Base-by-base conservation (phyloP, 2,797 vertebrate genomes). In the Tragelaphus eurycerus region DNA sequence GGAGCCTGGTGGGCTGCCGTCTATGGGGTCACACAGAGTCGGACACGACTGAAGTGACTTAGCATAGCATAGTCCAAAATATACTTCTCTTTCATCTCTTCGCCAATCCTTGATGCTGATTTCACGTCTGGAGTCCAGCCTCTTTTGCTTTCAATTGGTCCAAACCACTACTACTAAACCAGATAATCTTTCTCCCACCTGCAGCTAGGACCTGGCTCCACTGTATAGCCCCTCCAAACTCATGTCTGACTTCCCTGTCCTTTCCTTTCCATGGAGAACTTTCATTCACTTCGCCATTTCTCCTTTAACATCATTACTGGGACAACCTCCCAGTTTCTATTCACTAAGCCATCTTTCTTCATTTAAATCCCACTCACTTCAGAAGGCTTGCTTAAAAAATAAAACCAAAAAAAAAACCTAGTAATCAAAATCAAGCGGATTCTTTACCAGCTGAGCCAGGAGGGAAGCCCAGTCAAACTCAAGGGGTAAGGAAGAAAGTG, bases 321-420 rank as follows among this genome's bases (percentile, higher is more conserved):
- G 71, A 95, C 46, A 88, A 38, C 34, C 79, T 93, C 46, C 46
- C 57, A 55, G 23, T 76, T 92, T 90, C 62, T 64, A 81, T n/a
- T 90, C 82, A 92, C 55, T 60, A 86, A 95, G 43, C 10, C 57
- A 25, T 76, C 90, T 91, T 89, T 96, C 48, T 78, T 97, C 46
- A 38, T 82, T 96, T 82, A 92, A 92, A 97, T 96, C 27, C 57
- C 64, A 85, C n/a, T 84, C 83, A 81, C 38, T 92, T 93, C 34
- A 46, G 87, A 59, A 95, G 16, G 29, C 14, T 92, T 93, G n/a
- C 67, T 97, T 91, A 23, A 90, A 71, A 90, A 97, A 76, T 9
- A 79, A 64, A 84, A 62, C 34, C 10, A 89, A 13, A 21, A 86
- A 86, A 60, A 91, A 92, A 25, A 19, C 23, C 15, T n/a, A 92